Base-by-base conservation (phyloP, 1,140 invertebrate species). In the Conopomorpha cramerella region DNA sequence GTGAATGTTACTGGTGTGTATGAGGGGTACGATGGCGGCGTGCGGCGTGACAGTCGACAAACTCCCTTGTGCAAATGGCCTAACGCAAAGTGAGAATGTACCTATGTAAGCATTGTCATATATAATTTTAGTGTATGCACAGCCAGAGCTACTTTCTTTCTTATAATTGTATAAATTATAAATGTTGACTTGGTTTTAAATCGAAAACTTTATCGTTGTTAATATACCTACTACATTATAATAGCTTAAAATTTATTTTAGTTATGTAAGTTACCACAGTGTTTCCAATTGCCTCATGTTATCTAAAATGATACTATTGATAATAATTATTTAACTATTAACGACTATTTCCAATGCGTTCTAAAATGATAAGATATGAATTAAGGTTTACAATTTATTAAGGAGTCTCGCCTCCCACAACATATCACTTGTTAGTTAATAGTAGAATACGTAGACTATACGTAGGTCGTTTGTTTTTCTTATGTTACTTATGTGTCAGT, bases 351-450 rank as follows among this genome's bases (percentile, higher is more conserved):
- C 28, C 61, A 59, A 55, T 4, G 54, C 30, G 38, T 47, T 52
- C 46, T 51, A 56, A 55, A 51, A 47, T 39, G 55, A 60, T 55
- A 52, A 46, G 59, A 60, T 55, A 54, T 57, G 36, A 43, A 58
- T 55, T 56, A 64, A 59, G 61, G 47, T 59, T 29, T 60, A 61
- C 41, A 47, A 39, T 56, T 34, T 56, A 63, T 49, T 59, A 55
- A 47, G 53, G 67, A 68, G 67, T 62, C 56, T 61, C 67, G 43
- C 40, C 65, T 71, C 65, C 58, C 60, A 45, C 64, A 56, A 76
- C 71, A 76, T 76, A 76, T 76, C 71, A 76, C 64, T 76, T 71
- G 71, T 72, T 71, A 72, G 65, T 64, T 72, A 71, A 49, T 64
- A 68, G 66, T 67, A 71, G 67, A 64, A 71, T 56, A 59, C n/a